Percentiles rank a stretch among this genome's conserved stretches.
phyloP scores from a whole-genome alignment of 1,140 invertebrate genomes.

The Sipha flava region DNA sequence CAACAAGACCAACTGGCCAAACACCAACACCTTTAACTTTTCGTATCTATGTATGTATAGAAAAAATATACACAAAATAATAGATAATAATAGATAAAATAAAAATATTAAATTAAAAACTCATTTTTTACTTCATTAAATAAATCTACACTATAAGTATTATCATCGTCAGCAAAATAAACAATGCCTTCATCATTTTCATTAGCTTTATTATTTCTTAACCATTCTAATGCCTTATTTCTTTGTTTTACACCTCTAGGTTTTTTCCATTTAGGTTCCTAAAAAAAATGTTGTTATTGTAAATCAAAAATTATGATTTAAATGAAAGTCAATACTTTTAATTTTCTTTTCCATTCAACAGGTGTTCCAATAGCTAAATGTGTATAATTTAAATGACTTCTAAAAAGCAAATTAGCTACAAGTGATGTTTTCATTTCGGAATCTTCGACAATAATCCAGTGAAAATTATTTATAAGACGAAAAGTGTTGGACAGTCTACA shows the following conservation, averaged over 20 bases:
- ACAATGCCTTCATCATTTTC: conserved; percentile 64
- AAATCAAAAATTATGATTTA: not conserved
- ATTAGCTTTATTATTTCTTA: conserved; percentile 57
- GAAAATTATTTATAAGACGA: conserved; percentile 75
- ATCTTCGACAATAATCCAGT: conserved; percentile 96
- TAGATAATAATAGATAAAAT: conserved; percentile 33
- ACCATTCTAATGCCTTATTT: conserved; percentile 81
- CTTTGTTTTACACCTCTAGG: conserved; percentile 91
- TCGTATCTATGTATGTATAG: conserved; percentile 48
- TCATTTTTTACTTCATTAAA: conserved; percentile 70
- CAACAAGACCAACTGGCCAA: conserved; percentile 95
- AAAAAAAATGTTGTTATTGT: conserved; percentile 4
- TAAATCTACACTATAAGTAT: conserved; percentile 80
- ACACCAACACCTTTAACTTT: conserved; percentile 81
- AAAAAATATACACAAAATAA: too few relatives aligned
- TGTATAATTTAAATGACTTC: conserved; percentile 63
- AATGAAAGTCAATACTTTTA: conserved; percentile 36
- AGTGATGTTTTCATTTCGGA: conserved; percentile 61
- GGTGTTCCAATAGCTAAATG: conserved; percentile 66
- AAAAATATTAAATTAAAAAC: not conserved
- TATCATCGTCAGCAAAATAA: conserved; percentile 99
- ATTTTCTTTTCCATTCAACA: conserved; percentile 47
- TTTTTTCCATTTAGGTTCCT: conserved; percentile 79
- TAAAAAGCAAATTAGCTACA: conserved; percentile 69
- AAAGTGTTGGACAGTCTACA: conserved; percentile 79